Base-by-base conservation (phyloP, 2,888 invertebrate species). In the Andrena hattorfiana region DNA sequence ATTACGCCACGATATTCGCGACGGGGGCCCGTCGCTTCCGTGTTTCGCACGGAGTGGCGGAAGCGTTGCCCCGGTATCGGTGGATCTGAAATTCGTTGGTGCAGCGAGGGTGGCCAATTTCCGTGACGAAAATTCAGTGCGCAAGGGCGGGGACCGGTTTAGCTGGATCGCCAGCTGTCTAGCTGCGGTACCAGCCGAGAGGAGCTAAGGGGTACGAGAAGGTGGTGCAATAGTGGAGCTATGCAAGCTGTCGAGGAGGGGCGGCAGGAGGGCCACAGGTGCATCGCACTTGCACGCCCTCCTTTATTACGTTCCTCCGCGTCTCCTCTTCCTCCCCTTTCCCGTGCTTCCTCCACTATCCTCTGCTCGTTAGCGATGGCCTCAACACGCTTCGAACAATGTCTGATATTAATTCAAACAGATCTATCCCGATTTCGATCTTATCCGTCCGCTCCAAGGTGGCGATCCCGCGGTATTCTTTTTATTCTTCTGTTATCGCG, bases 251-350 rank as follows among this genome's bases (percentile, higher is more conserved):
- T 77, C 23, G 74, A 63, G 86, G 71, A 67, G 85, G 73, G 80
- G 70, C 32, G 79, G 74, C 80, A 79, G 74, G 81, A 85, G 84
- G 77, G 84, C 81, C 85, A 89, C 91, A 92, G 91, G 92, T 93
- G 92, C 92, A 92, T 92, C 91, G 91, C 78, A 90, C 91, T 91
- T 89, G 77, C 84, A 89, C 88, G 89, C 89, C 87, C 85, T 90
- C 85, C 86, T 88, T 89, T 89, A 88, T 90, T 89, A 85, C 87
- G 77, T 81, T 83, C 77, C 83, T 85, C 77, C 72, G 75, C 59
- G 69, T 78, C 73, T 62, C 69, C 74, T 76, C 51, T 84, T 77
- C 67, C 66, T 60, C 71, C 66, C 73, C 59, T 49, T 84, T 71
- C 71, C 76, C 74, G 71, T 72, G 71, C 71, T 79, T 73, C 59